phyloP scores from a whole-genome alignment of 2,113 vertebrate species.

The Saccopteryx leptura region DNA sequence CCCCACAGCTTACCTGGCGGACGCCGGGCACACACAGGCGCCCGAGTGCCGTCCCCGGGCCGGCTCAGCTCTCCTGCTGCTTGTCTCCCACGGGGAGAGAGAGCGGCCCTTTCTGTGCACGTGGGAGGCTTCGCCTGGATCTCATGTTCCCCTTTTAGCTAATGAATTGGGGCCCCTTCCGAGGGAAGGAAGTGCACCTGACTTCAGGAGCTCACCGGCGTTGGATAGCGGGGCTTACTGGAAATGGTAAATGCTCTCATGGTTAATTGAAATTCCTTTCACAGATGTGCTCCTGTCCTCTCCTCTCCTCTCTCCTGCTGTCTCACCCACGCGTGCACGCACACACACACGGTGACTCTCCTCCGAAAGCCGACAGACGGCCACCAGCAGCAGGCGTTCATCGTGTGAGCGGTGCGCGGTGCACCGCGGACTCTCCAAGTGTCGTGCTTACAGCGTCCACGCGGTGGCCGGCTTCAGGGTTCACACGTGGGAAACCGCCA shows the following conservation, averaged over 20 bases:
- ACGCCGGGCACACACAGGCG: neutral
- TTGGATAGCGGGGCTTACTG: rapidly evolving
- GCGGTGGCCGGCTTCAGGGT: neutral
- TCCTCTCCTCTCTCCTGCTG: neutral
- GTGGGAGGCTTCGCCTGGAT: neutral
- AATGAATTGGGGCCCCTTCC: neutral
- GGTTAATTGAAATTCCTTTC: neutral
- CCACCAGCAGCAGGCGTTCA: neutral
- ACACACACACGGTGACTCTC: rapidly evolving
- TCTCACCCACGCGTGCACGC: rapidly evolving
- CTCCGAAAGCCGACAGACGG: neutral
- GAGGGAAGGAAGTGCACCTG: rapidly evolving
- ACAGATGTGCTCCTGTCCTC: no score
- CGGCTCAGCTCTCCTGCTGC: neutral
- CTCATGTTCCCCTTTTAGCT: neutral
- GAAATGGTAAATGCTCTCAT: neutral
- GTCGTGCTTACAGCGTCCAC: no score
- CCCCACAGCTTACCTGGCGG: neutral
- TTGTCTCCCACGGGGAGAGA: neutral
- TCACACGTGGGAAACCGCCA: neutral
- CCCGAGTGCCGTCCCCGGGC: neutral
- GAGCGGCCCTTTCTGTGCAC: neutral
- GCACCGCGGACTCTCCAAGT: no score
- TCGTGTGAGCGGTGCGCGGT: rapidly evolving
- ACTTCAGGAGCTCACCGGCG: rapidly evolving